A percentile compares a stretch with the other conserved stretches of the same genome.
These are phyloP conservation scores for Fulmarus glacialis DNA, from an alignment of 2,113 vertebrate species.

Conservation along the genomic window DNA sequence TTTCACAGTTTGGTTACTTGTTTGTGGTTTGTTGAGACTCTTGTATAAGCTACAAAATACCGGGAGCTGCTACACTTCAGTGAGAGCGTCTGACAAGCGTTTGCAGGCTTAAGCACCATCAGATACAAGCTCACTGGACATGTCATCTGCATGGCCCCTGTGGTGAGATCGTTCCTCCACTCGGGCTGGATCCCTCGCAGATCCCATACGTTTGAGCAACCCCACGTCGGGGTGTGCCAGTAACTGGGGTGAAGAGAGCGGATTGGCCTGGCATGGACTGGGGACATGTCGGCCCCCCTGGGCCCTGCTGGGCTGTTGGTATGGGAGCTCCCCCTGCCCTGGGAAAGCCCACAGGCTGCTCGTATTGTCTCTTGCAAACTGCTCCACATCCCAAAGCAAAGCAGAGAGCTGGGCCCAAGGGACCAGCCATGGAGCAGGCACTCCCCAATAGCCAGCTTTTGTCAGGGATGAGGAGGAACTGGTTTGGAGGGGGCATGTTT, in stretches of 20 bases:
- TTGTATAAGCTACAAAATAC: neutral
- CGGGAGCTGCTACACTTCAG: accelerated
- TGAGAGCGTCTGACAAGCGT: neutral
- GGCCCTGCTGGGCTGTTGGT: neutral
- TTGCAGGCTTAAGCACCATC: neutral
- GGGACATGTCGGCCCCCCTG: neutral
- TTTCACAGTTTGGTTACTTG: neutral
- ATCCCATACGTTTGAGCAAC: neutral
- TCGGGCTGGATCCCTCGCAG: accelerated
- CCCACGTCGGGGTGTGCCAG: accelerated
- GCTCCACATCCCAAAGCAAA: neutral
- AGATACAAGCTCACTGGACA: neutral
- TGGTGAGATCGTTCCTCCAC: accelerated
- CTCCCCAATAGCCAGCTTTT: neutral
- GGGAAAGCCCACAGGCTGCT: neutral
- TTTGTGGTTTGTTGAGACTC: neutral
- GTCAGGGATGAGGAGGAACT: neutral
- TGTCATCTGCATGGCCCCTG: neutral
- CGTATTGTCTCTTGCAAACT: neutral
- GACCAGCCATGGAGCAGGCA: neutral
- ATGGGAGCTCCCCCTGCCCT: too few species aligned
- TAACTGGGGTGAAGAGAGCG: neutral
- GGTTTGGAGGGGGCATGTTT: neutral
- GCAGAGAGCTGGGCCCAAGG: neutral
- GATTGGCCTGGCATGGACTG: neutral